Evolutionary conservation across 2,888 invertebrate genomes (phyloP).

Genomic region (Andrena flavipes): DNA sequence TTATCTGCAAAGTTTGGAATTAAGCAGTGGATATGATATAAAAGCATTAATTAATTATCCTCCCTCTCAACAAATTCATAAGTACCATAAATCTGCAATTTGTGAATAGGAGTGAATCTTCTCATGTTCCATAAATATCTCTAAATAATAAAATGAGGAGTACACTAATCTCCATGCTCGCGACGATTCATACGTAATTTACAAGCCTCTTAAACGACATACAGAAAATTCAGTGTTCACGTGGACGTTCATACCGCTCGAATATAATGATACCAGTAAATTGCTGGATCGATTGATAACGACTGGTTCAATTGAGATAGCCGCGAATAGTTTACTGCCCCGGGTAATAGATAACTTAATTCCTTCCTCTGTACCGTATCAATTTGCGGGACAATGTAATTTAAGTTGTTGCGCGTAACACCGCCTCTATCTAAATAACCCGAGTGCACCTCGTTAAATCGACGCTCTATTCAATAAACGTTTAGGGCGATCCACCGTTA

Average conservation of each 20-base stretch:
- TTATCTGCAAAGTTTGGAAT: too few species aligned
- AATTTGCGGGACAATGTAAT: slow-evolving; percentile 39
- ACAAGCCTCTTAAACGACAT: neutral
- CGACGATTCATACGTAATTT: neutral
- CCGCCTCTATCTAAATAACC: slow-evolving; percentile 44
- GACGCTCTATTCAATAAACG: slow-evolving; percentile 34
- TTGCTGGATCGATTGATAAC: slow-evolving; percentile 48
- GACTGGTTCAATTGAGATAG: slow-evolving; percentile 41
- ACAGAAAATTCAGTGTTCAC: neutral
- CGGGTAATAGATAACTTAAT: slow-evolving; percentile 55
- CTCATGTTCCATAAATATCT: neutral
- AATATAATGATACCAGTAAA: slow-evolving; percentile 35
- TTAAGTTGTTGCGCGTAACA: slow-evolving; percentile 29
- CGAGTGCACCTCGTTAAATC: slow-evolving; percentile 31
- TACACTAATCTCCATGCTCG: neutral
- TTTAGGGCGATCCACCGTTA: slow-evolving; percentile 29
- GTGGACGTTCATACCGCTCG: slow-evolving; percentile 5
- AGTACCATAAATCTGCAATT: neutral
- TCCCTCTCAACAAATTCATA: too few species aligned
- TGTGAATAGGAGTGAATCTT: too few species aligned
- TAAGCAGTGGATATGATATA: too few species aligned
- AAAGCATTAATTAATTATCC: too few species aligned
- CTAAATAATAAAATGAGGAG: neutral
- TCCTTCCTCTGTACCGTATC: slow-evolving; percentile 36
- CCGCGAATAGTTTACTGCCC: slow-evolving; percentile 31